Evolutionary conservation across 2,113 vertebrate species (phyloP), one percentile per base, ranked within the genome.

Genomic region (Myotis yumanensis): DNA sequence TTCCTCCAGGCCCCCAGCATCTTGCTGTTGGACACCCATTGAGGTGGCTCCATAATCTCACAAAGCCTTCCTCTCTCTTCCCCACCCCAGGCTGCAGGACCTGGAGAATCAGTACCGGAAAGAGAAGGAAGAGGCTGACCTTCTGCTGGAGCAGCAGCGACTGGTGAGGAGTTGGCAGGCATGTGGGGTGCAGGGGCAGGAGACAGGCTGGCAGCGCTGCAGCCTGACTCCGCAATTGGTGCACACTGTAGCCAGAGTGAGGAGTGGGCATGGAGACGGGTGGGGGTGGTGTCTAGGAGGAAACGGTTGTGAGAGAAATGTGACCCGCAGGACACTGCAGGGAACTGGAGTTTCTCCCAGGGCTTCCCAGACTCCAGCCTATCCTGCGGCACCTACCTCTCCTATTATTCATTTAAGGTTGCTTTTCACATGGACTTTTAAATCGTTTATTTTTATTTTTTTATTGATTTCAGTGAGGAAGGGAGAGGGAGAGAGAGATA

Each of bases 81-180:
- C 16, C 14, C 10, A n/a, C 28, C 18, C 1, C 94, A 99, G 99
- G 30, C 97, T 99, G 16, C 99, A 99, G 97, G 99, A 99, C 87
- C 96, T 99, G 97, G 99, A 99, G 98, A 97, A 96, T 86, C 99
- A 99, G 94, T 99, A 99, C 73, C 98, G 99, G 3, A 98, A 97
- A 69, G 99, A 99, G 97, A 99, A 99, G 97, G 99, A 99, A 93
- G 99, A 99, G 75, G 99, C 99, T 0, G 99, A 99, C 18, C 98
- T 99, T 59, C 98, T 99, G 52, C 96, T 99, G 97, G 99, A 99
- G 94, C 99, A 99, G 95, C 99, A 99, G 96, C 95, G 99, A 69
- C 98, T 99, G 98, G 99, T 99, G 51, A 59, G 98, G 80, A 48
- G 22, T 7, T 5, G 1, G 20, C 54, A 54, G 40, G 43, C 1